Conservation (phyloP, 30 jellyfish, hydroid and myxozoan species). For the Mastigias papua region DNA sequence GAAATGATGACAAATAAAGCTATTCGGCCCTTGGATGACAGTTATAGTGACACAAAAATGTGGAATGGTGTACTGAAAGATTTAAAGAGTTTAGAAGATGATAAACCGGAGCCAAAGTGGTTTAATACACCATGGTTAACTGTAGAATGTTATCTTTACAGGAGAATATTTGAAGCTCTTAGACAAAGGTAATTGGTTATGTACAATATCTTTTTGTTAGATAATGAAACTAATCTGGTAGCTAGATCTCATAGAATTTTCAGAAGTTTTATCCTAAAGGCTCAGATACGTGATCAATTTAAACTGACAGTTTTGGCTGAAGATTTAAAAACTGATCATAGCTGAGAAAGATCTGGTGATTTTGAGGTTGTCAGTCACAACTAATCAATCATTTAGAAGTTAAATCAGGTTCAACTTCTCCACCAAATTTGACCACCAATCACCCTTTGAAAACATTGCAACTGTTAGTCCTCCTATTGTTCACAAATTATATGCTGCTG, state of each 20-base stretch:
- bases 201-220: not conserved
- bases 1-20: conserved; percentile 96
- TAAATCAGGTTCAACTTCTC: too few relatives aligned
- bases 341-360: too few relatives aligned
- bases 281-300: too few relatives aligned
- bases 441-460: not conserved
- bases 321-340: too few relatives aligned
- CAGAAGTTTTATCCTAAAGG: too few relatives aligned
- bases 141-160: conserved; percentile 93
- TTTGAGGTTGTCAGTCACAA: too few relatives aligned
- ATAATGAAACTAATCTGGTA: too few relatives aligned
- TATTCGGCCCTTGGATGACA: conserved; percentile 41
- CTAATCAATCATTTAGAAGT: too few relatives aligned
- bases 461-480: not conserved
- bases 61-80: conserved; percentile 81
- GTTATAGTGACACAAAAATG: conserved; percentile 52
- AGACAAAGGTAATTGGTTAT: conserved; percentile 70
- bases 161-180: conserved; percentile 88
- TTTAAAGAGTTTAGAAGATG: conserved; percentile 71
- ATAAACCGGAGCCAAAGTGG: conserved; percentile 76
- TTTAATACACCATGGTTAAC: conserved; percentile 93
- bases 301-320: too few relatives aligned
- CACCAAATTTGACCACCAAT: too few relatives aligned
- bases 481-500: too few relatives aligned
- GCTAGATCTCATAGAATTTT: too few relatives aligned